These are phyloP conservation scores for Cricetomys ansorgei DNA, from an alignment of 2,113 vertebrate species.

Conservation along the genomic window DNA sequence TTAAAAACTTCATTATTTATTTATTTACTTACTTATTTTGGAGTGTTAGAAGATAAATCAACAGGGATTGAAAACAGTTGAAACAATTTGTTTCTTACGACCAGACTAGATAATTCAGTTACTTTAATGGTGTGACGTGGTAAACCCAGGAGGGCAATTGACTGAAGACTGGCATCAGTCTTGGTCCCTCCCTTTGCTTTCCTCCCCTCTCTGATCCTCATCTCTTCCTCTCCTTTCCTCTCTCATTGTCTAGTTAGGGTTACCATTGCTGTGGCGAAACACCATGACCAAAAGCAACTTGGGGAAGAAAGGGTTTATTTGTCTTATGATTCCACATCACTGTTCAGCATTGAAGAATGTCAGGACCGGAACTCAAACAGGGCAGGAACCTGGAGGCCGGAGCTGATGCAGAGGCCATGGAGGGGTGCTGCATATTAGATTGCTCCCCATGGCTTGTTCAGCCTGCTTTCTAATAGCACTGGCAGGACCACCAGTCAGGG, in stretches of 20 bases:
- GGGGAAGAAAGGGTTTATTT: not conserved
- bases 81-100: constrained; percentile 26
- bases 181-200: no score
- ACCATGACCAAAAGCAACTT: not conserved
- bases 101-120: constrained; percentile 35
- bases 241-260: not conserved
- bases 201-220: no score
- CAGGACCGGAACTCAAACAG: not conserved
- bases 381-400: not conserved
- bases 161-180: not conserved
- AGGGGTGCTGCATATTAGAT: not conserved
- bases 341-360: not conserved
- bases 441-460: not conserved
- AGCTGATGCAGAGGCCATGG: not conserved
- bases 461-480: not conserved
- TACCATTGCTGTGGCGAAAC: not conserved
- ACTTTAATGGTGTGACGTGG: constrained; percentile 22
- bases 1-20: no score
- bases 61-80: not conserved
- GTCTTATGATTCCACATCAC: not conserved
- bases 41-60: constrained; percentile 45
- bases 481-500: not conserved
- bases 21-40: no score
- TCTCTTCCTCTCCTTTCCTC: not conserved
- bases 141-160: not conserved